Conservation (phyloP, 2,888 invertebrate species). For the Coenonympha glycerion region DNA sequence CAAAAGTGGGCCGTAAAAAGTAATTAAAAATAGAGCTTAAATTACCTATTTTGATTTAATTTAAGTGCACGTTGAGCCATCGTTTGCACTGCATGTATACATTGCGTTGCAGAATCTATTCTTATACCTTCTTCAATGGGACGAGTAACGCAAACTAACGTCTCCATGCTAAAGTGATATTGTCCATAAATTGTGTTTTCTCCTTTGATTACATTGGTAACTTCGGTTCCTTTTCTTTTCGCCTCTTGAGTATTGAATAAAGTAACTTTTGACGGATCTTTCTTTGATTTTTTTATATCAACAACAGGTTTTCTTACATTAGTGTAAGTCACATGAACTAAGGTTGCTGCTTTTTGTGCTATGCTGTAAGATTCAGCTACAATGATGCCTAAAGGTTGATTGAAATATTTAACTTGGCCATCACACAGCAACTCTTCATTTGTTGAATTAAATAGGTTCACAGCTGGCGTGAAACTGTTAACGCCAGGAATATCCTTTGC, state of each 20-base stretch:
- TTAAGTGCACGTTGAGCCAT: slow-evolving; percentile 72
- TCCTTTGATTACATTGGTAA: slow-evolving; percentile 64
- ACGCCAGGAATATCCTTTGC: slow-evolving; percentile 80
- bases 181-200: slow-evolving; percentile 73
- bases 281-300: slow-evolving; percentile 39
- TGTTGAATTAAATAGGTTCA: slow-evolving; percentile 16
- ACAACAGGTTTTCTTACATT: slow-evolving; percentile 47
- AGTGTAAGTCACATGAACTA: slow-evolving; percentile 72
- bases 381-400: slow-evolving; percentile 58
- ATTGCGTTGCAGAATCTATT: slow-evolving; percentile 77
- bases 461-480: slow-evolving; percentile 72
- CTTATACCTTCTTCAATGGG: slow-evolving; percentile 82
- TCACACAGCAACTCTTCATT: slow-evolving; percentile 62
- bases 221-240: slow-evolving; percentile 47
- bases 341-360: slow-evolving; percentile 73
- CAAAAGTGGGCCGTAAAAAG: too few species aligned
- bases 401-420: slow-evolving; percentile 41
- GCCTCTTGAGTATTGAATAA: slow-evolving; percentile 30
- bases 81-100: slow-evolving; percentile 74
- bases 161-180: slow-evolving; percentile 84
- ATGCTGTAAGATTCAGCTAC: slow-evolving; percentile 73
- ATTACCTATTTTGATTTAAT: slow-evolving; percentile 76
- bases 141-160: slow-evolving; percentile 76
- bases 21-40: neutral
- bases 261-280: slow-evolving; percentile 33